Evolutionary conservation across 2,888 invertebrate species (phyloP).

Genomic region (Sisyra nigra): DNA sequence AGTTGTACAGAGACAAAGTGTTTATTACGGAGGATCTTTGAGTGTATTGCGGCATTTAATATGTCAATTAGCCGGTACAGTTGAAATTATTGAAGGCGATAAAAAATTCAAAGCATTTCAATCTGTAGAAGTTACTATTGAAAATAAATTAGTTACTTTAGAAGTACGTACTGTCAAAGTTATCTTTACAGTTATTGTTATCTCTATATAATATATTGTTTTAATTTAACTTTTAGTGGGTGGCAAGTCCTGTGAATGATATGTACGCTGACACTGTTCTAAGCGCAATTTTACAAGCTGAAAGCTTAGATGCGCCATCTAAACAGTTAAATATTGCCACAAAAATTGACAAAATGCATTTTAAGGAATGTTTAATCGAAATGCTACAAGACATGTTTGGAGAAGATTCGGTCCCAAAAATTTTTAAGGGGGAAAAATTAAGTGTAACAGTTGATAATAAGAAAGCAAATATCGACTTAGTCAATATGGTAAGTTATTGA

Average conservation of each 20-base stretch:
- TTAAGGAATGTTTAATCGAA: slow-evolving; percentile 81
- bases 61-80: slow-evolving; percentile 59
- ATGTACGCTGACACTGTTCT: slow-evolving; percentile 96
- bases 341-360: slow-evolving; percentile 81
- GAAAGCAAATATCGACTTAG: slow-evolving; percentile 70
- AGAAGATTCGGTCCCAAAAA: slow-evolving; percentile 80
- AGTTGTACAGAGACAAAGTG: slow-evolving; percentile 81
- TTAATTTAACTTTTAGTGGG: slow-evolving; percentile 46
- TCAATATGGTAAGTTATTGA: slow-evolving; percentile 43
- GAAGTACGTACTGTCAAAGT: slow-evolving; percentile 44
- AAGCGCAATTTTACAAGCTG: slow-evolving; percentile 74
- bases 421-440: slow-evolving; percentile 79
- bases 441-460: slow-evolving; percentile 74
- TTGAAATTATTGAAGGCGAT: slow-evolving; percentile 52
- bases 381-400: slow-evolving; percentile 93
- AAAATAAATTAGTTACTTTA: slow-evolving; percentile 66
- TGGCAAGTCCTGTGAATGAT: slow-evolving; percentile 87
- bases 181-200: slow-evolving; percentile 3
- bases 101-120: slow-evolving; percentile 67
- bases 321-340: slow-evolving; percentile 42
- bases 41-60: slow-evolving; percentile 58
- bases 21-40: slow-evolving; percentile 67
- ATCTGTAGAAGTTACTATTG: slow-evolving; percentile 65
- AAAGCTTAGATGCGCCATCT: slow-evolving; percentile 43
- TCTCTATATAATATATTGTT: no score